phyloP scores from a whole-genome alignment of 1,140 invertebrate genomes.

The Pogonomyrmex barbatus region DNA sequence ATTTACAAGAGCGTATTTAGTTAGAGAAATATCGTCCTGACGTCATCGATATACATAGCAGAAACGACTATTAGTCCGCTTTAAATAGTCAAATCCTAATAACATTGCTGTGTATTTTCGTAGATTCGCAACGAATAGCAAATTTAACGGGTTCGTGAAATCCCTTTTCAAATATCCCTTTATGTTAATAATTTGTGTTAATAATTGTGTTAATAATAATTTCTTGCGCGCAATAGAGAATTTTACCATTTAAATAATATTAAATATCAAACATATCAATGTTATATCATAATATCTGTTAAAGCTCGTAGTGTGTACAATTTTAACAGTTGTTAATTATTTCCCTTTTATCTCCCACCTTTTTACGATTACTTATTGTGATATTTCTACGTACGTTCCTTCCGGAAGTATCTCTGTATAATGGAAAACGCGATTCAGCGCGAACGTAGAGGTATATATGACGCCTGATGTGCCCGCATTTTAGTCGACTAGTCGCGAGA shows the following conservation, averaged over 20 bases:
- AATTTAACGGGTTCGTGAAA: background rate
- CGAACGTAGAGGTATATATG: background rate
- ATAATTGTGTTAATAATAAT: background rate
- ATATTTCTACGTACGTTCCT: background rate
- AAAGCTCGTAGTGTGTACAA: background rate
- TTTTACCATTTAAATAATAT: background rate
- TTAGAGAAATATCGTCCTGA: constrained; percentile 42
- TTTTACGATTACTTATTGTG: background rate
- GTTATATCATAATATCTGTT: background rate
- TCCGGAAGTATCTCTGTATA: background rate
- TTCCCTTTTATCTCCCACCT: background rate
- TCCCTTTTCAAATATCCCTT: background rate
- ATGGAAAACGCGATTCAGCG: constrained; percentile 4
- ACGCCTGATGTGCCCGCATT: background rate
- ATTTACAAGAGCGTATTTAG: constrained; percentile 42
- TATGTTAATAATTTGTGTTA: background rate
- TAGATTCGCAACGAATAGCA: background rate
- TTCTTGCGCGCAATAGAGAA: background rate
- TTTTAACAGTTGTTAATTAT: background rate
- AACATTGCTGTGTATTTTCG: background rate
- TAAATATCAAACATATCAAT: background rate
- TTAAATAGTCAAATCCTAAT: constrained; percentile 53
- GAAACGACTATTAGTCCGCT: constrained; percentile 50
- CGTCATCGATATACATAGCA: constrained; percentile 47
- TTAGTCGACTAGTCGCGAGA: constrained; percentile 23